phyloP scores from a whole-genome alignment of 2,888 invertebrate genomes.

The Microctonus brassicae region DNA sequence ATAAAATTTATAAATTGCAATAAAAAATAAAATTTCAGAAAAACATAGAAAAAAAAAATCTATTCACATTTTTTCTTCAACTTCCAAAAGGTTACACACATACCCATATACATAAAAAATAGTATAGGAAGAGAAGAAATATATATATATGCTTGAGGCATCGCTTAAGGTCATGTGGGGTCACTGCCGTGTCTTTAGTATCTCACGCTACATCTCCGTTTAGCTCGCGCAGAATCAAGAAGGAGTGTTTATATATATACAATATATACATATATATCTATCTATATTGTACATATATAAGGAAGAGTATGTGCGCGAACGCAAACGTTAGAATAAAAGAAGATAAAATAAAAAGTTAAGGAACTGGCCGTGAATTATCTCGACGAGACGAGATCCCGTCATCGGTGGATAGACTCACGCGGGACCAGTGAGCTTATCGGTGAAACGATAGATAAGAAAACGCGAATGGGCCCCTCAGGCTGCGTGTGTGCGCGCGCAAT shows the following conservation, averaged over 20 bases:
- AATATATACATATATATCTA: too few species aligned
- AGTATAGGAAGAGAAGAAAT: conserved; percentile 2
- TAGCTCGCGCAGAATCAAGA: conserved; percentile 26
- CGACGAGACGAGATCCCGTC: conserved; percentile 39
- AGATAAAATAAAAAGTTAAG: conserved; percentile 2
- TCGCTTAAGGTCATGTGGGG: conserved; percentile 49
- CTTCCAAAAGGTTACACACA: background rate
- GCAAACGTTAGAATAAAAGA: background rate
- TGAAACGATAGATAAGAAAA: conserved; percentile 31
- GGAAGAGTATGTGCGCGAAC: conserved; percentile 39
- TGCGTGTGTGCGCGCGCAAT: conserved; percentile 15
- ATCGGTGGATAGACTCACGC: conserved; percentile 25
- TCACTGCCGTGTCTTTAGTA: conserved; percentile 46
- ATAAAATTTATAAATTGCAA: too few species aligned
- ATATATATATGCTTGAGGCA: conserved; percentile 45
- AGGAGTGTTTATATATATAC: conserved; percentile 17
- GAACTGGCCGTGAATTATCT: conserved; percentile 34
- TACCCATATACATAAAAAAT: background rate
- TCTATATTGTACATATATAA: conserved; percentile 20
- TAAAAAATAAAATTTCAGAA: too few species aligned
- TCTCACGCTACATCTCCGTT: conserved; percentile 48
- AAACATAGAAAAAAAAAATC: background rate
- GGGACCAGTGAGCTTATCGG: conserved; percentile 10
- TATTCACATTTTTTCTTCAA: too few species aligned
- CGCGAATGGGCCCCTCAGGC: conserved; percentile 24